A percentile compares a stretch with the other conserved stretches of the same genome.
phyloP scores from a whole-genome alignment of 2,113 vertebrate genomes.

The Cygnus buccinator region DNA sequence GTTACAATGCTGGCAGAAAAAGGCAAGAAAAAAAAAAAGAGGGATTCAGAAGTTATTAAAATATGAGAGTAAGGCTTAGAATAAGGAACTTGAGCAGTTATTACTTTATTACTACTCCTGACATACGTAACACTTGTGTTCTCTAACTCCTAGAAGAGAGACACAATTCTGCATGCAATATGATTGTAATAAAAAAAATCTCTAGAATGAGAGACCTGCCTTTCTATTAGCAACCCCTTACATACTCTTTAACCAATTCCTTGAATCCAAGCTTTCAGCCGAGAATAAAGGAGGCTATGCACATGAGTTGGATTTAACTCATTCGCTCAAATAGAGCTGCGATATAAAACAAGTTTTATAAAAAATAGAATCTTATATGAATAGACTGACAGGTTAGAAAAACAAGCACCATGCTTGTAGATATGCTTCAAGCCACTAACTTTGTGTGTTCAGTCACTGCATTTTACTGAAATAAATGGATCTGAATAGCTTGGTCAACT shows the following conservation, averaged over 20 bases:
- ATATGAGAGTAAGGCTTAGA: neutral
- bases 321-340: neutral
- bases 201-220: neutral
- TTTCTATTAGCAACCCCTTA: neutral
- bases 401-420: neutral
- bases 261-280: neutral
- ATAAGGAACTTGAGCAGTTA: constrained; percentile 6
- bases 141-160: neutral
- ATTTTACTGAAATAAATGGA: neutral
- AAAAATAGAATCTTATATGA: neutral
- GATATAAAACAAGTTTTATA: neutral
- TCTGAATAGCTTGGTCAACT: neutral
- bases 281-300: neutral
- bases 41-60: neutral
- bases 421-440: neutral
- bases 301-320: neutral
- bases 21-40: neutral
- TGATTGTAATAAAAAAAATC: neutral
- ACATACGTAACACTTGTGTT: neutral
- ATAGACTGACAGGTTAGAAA: neutral
- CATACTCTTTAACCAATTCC: neutral
- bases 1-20: neutral
- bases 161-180: neutral
- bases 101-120: constrained; percentile 1
- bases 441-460: neutral